Evolutionary conservation across 2,113 vertebrate genomes (phyloP), one percentile per base, ranked within the genome.

Genomic region (Corythornis cristatus): DNA sequence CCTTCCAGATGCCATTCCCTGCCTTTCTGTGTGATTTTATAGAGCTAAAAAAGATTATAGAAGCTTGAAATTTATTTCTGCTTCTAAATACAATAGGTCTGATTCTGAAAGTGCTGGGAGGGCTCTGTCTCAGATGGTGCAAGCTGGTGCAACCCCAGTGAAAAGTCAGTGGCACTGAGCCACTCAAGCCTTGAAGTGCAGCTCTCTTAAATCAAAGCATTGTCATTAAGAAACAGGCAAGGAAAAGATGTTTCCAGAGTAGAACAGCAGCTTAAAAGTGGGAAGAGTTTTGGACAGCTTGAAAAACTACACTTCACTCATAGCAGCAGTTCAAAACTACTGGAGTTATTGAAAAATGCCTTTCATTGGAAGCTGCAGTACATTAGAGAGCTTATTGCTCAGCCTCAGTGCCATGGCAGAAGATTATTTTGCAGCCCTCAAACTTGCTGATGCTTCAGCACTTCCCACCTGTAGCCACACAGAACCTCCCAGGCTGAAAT

Each of bases 1-100:
- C 95, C 92, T 93, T 93, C 96, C 96, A 96, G 96, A 92, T 96
- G 96, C 93, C 73, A 86, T 96, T 96, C 91, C 53, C 68, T 93
- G 93, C 85, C 79, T 73, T 88, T 82, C 93, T 96, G 82, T 15
- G 6, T 85, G 85, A 92, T 96, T 96, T 95, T 91, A 86, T 93
- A 93, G 89, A 93, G 82, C 93, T 96, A 95, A 96, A 12, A 2
- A 2, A 92, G 94, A 96, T 96, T 96, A 95, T 35, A 93, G 95
- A 95, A 95, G 93, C 93, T 91, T 76, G 23, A 96, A 95, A 95
- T 93, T 67, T 85, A 95, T 96, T 96, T 96, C 91, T 93, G 78
- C 76, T 95, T 95, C 94, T 96, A 96, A 96, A 94, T 95, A 89
- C 87, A 93, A 89, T 79, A 86, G 82, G 92, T 94, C 82, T 90